Conservation (phyloP, 23 tunicate genomes). For the Botrylloides violaceus region DNA sequence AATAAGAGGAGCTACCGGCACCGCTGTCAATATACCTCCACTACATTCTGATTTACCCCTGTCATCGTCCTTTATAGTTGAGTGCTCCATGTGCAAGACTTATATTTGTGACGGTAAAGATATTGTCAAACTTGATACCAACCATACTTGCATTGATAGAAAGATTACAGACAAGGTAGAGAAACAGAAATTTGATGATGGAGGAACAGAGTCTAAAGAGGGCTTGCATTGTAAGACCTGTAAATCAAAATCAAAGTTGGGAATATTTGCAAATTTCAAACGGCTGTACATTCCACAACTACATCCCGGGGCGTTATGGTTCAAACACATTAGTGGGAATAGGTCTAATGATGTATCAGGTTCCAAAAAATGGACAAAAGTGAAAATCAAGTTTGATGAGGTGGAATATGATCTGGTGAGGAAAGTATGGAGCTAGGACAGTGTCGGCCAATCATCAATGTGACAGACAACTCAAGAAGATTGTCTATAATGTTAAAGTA, state of each 20-base stretch:
- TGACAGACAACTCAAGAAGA: no score
- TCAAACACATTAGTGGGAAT: background rate
- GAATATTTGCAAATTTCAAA: conserved; percentile 3
- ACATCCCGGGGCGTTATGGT: conserved; percentile 1
- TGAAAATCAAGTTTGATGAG: background rate
- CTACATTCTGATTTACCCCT: background rate
- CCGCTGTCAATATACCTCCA: background rate
- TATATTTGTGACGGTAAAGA: conserved; percentile 5
- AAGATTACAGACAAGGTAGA: background rate
- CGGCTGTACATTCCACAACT: background rate
- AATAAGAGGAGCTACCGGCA: background rate
- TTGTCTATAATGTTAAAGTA: no score
- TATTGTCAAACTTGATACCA: background rate
- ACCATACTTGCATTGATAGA: conserved; percentile 6
- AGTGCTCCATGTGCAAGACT: background rate
- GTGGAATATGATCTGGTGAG: background rate
- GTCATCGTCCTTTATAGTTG: background rate
- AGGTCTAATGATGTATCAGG: background rate
- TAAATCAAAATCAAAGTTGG: conserved; percentile 10
- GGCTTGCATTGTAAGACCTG: no score
- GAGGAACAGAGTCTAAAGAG: conserved; percentile 13
- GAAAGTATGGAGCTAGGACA: no score
- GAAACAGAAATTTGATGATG: background rate
- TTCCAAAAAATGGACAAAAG: background rate
- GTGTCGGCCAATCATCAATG: no score